These are phyloP conservation scores for Felis catus DNA, from an alignment of 2,113 vertebrate genomes.

Conservation along the genomic window DNA sequence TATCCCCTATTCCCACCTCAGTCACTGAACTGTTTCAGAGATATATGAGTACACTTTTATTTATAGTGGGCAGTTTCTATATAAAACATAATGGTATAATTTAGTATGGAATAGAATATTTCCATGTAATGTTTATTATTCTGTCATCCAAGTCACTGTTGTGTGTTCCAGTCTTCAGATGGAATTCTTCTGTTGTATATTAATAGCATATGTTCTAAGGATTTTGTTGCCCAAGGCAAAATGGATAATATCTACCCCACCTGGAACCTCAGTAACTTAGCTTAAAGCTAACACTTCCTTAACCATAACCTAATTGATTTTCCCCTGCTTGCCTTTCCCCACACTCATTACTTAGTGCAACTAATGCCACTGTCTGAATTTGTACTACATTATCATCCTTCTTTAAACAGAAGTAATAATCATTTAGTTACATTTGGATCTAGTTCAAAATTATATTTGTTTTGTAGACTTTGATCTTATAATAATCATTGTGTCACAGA, in stretches of 20 bases:
- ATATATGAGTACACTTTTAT: neutral
- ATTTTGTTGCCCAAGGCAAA: constrained; percentile 3
- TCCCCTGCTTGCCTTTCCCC: neutral
- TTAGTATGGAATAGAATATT: neutral
- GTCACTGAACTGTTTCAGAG: neutral
- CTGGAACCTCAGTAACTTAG: constrained; percentile 18
- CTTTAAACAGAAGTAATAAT: constrained; percentile 23
- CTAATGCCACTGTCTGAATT: constrained; percentile 13
- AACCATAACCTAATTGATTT: constrained; percentile 1
- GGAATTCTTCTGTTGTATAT: constrained; percentile 23
- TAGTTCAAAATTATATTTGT: constrained; percentile 28
- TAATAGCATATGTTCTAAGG: neutral
- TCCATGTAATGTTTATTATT: neutral
- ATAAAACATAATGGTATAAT: neutral
- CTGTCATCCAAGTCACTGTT: neutral
- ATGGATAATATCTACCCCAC: neutral
- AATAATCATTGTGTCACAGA: neutral
- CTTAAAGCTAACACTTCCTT: neutral
- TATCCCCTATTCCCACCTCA: neutral
- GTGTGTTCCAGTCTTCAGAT: neutral
- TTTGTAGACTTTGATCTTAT: constrained; percentile 28
- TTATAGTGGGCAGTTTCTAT: neutral
- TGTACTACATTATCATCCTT: neutral
- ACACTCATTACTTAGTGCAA: neutral
- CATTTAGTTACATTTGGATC: constrained; percentile 37